Evolutionary conservation across 2,113 vertebrate genomes (phyloP).

Genomic region (Perca fluviatilis): DNA sequence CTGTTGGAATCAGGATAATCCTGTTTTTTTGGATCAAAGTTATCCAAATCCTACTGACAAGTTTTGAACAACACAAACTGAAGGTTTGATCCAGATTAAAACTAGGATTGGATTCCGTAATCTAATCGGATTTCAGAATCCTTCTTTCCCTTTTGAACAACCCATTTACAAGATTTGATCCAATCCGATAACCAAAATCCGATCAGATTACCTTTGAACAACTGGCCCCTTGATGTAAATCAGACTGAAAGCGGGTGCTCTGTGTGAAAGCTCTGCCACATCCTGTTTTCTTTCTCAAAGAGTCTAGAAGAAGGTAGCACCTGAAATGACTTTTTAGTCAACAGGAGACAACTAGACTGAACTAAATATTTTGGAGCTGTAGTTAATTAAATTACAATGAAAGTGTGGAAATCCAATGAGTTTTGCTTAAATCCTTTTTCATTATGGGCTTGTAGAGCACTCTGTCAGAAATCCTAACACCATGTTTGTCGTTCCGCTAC

Average conservation of each 20-base stretch:
- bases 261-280: background rate
- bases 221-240: background rate
- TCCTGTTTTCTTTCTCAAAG: background rate
- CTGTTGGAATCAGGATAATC: too few species aligned
- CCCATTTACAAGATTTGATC: too few species aligned
- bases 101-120: too few species aligned
- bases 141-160: too few species aligned
- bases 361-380: background rate
- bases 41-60: too few species aligned
- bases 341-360: background rate
- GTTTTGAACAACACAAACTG: too few species aligned
- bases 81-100: too few species aligned
- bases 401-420: background rate
- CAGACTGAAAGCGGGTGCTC: background rate
- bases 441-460: background rate
- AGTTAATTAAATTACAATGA: background rate
- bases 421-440: conserved; percentile 6
- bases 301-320: background rate
- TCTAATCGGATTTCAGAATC: too few species aligned
- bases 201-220: too few species aligned
- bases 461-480: conserved; percentile 5
- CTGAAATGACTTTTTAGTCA: background rate
- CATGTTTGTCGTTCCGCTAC: conserved; percentile 3
- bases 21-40: too few species aligned
- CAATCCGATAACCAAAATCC: too few species aligned